These are phyloP conservation scores for Sitta europaea DNA, from an alignment of 2,113 vertebrate genomes.

Conservation along the genomic window DNA sequence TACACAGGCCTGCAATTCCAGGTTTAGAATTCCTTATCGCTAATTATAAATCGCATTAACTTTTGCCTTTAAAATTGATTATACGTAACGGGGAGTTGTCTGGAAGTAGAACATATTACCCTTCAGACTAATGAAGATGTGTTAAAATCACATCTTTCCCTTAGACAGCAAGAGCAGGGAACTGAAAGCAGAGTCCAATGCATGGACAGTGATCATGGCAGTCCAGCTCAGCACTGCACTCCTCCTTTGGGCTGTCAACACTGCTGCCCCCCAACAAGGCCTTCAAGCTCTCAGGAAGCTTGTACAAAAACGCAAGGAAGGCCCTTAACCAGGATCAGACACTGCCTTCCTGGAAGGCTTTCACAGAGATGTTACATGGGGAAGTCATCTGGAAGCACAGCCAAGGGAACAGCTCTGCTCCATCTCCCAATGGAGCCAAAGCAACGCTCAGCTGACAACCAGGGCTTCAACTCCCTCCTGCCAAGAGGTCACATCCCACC, in stretches of 20 bases:
- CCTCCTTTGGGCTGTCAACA: not conserved
- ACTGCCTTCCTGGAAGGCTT: not conserved
- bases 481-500: not conserved
- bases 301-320: not conserved
- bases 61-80: conserved; percentile 59
- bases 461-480: not conserved
- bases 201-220: not conserved
- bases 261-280: not conserved
- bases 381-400: not conserved
- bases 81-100: not conserved
- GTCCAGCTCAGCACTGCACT: not conserved
- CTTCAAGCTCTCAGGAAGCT: not conserved
- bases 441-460: not conserved
- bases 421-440: accelerated
- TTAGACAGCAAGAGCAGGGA: not conserved
- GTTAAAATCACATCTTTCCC: conserved; percentile 23
- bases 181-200: not conserved
- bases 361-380: not conserved
- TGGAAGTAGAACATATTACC: conserved; percentile 7
- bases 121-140: conserved; percentile 30
- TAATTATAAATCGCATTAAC: conserved; percentile 57
- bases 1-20: conserved; percentile 17
- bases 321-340: not conserved
- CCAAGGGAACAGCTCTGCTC: not conserved
- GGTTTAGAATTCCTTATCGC: conserved; percentile 12